These are phyloP conservation scores for Pemphredon lugubris DNA, from an alignment of 2,888 invertebrate genomes.

Conservation along the genomic window DNA sequence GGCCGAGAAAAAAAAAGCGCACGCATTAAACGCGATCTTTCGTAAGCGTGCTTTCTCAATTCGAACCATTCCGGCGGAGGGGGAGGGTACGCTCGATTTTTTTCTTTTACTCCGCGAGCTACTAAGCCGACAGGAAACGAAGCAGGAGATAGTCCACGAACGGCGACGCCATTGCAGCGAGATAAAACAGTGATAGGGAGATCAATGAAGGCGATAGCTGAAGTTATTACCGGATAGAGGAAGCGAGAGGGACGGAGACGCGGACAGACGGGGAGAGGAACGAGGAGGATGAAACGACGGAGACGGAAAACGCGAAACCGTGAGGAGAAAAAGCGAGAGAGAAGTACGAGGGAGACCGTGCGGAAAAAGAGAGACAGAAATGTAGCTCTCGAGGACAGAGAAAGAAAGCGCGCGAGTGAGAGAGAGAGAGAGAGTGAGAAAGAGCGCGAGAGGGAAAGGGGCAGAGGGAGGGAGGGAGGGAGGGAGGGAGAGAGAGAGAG, in stretches of 20 bases:
- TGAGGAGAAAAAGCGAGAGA: slow-evolving; percentile 78
- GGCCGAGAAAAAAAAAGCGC: slow-evolving; percentile 32
- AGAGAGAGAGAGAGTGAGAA: slow-evolving; percentile 51
- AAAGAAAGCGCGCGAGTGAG: slow-evolving; percentile 47
- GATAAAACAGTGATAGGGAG: slow-evolving; percentile 81
- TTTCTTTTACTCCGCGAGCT: slow-evolving; percentile 3
- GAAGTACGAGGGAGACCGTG: slow-evolving; percentile 74
- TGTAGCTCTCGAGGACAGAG: slow-evolving; percentile 49
- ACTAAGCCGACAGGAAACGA: slow-evolving; percentile 59
- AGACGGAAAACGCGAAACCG: slow-evolving; percentile 47
- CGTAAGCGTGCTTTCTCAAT: slow-evolving; percentile 12
- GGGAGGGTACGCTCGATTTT: not conserved
- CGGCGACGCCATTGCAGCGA: slow-evolving; percentile 79
- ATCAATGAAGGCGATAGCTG: slow-evolving; percentile 80
- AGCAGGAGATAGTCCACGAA: slow-evolving; percentile 68
- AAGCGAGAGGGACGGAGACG: slow-evolving; percentile 66
- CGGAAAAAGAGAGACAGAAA: slow-evolving; percentile 50
- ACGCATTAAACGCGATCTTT: not conserved
- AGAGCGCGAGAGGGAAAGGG: slow-evolving; percentile 72
- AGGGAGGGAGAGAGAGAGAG: slow-evolving; percentile 79
- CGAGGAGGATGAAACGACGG: slow-evolving; percentile 79
- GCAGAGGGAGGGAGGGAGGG: slow-evolving; percentile 81
- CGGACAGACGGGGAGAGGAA: slow-evolving; percentile 67
- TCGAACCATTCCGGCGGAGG: slow-evolving; percentile 23
- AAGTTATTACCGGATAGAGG: slow-evolving; percentile 81